A percentile compares a stretch with the other conserved stretches of the same genome.
These are phyloP conservation scores for Amblyjoppa proteus DNA, from an alignment of 2,888 invertebrate genomes.

Conservation along the genomic window DNA sequence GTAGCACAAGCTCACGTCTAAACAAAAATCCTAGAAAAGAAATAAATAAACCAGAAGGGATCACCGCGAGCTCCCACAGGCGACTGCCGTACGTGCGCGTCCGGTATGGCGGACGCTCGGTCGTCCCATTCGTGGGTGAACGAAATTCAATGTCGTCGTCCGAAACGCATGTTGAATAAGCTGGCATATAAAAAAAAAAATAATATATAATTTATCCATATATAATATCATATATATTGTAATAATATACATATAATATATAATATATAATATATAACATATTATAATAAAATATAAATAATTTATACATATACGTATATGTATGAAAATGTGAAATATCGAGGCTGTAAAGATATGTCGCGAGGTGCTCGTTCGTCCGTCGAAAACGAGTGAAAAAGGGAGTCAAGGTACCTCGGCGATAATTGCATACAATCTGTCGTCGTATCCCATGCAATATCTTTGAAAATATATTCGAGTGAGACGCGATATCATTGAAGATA, in stretches of 20 bases:
- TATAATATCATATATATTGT: too few relatives aligned
- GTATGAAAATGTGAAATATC: background rate
- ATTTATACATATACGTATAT: background rate
- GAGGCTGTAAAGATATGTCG: background rate
- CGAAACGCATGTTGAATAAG: slow-evolving; percentile 68
- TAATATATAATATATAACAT: too few relatives aligned
- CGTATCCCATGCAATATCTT: slow-evolving; percentile 29
- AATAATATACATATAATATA: too few relatives aligned
- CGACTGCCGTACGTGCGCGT: slow-evolving; percentile 64
- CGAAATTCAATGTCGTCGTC: slow-evolving; percentile 70
- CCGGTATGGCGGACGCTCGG: slow-evolving; percentile 50
- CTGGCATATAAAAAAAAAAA: slow-evolving; percentile 25
- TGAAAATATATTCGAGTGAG: slow-evolving; percentile 24
- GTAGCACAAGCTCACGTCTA: slow-evolving; percentile 42
- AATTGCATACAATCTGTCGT: slow-evolving; percentile 48
- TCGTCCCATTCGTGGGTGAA: slow-evolving; percentile 65
- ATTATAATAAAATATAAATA: background rate
- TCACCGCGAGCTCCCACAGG: slow-evolving; percentile 46
- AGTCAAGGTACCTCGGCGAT: slow-evolving; percentile 49
- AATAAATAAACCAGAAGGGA: slow-evolving; percentile 57
- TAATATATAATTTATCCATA: background rate
- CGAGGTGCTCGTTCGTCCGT: slow-evolving; percentile 15
- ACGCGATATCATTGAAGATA: slow-evolving; percentile 33
- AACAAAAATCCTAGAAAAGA: slow-evolving; percentile 60
- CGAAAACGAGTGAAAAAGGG: slow-evolving; percentile 44